These are phyloP conservation scores for Neodiprion pinetum DNA, from an alignment of 1,140 invertebrate species.

Conservation along the genomic window DNA sequence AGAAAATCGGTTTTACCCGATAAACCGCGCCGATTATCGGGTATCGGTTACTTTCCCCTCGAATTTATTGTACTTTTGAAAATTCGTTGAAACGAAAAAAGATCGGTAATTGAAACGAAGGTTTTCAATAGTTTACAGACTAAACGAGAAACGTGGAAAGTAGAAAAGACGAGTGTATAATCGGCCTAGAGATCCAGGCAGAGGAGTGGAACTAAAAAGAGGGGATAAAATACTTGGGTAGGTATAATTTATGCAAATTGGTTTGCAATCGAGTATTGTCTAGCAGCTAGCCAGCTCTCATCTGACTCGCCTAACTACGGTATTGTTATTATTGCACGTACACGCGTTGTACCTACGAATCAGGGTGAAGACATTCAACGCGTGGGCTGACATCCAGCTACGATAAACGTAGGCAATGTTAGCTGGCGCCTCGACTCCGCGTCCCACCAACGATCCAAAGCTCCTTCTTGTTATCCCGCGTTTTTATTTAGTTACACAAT, in stretches of 20 bases:
- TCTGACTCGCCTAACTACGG: not conserved
- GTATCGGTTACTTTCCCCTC: no score
- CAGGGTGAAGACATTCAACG: not conserved
- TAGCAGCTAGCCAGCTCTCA: constrained; percentile 9
- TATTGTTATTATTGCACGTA: not conserved
- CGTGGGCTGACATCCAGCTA: not conserved
- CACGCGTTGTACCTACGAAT: not conserved
- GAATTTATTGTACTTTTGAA: no score
- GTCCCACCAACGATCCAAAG: not conserved
- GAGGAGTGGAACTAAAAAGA: constrained; percentile 26
- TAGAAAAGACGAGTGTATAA: no score
- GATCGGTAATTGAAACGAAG: no score
- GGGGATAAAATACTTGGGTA: constrained; percentile 42
- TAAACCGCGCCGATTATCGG: no score
- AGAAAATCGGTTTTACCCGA: no score
- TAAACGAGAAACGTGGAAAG: no score
- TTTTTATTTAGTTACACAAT: no score
- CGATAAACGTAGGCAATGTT: not conserved
- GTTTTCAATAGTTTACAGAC: no score
- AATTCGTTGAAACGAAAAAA: no score
- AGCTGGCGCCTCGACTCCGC: not conserved
- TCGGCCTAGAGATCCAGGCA: no score
- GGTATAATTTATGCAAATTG: constrained; percentile 49
- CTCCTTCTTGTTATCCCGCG: no score
- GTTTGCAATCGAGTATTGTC: constrained; percentile 36